These are phyloP conservation scores for Heliangelus exortis DNA, from an alignment of 2,797 vertebrate genomes.

Conservation along the genomic window DNA sequence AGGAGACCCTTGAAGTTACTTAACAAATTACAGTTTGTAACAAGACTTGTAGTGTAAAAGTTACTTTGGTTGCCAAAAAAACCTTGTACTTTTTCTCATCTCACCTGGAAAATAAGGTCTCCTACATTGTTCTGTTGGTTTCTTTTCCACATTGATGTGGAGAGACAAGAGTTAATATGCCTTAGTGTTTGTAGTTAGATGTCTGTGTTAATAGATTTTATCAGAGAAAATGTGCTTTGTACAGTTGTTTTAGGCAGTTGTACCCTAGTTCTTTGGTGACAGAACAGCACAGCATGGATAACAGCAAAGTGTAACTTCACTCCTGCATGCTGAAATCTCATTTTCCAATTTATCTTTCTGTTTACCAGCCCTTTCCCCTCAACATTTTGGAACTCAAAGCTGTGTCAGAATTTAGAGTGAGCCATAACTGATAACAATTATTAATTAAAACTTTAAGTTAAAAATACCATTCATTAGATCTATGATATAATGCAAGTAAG, in stretches of 20 bases:
- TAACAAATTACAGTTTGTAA: background rate
- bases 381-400: background rate
- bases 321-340: background rate
- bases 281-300: background rate
- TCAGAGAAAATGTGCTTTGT: background rate
- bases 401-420: background rate
- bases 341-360: background rate
- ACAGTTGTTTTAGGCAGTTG: background rate
- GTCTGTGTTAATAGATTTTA: background rate
- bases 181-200: background rate
- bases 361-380: rapidly evolving
- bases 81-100: background rate
- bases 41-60: too few species aligned
- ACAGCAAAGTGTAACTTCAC: background rate
- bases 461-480: background rate
- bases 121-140: background rate
- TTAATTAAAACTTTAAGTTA: background rate
- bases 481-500: background rate
- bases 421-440: background rate
- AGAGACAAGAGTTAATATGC: background rate
- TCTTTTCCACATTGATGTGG: background rate
- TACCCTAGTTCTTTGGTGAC: background rate
- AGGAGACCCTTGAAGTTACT: too few species aligned
- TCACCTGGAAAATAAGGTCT: background rate
- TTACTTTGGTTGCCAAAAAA: background rate